phyloP scores from a whole-genome alignment of 2,797 vertebrate genomes.

The Notolabrus celidotus region DNA sequence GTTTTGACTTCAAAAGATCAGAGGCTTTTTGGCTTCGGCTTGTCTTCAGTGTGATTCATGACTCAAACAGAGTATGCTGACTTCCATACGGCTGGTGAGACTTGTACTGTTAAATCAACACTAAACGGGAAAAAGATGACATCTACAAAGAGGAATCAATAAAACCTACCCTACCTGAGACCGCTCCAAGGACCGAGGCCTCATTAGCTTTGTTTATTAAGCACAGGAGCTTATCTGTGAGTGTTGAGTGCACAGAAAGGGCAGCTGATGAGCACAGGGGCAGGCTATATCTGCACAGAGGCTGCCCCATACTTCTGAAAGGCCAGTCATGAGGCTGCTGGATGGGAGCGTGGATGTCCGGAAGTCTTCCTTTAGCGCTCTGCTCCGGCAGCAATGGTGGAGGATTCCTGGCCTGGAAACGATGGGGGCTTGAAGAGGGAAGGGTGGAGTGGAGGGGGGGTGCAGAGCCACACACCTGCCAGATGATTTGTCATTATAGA shows the following conservation, averaged over 20 bases:
- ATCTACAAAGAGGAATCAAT: constrained; percentile 54
- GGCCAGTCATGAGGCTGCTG: constrained; percentile 57
- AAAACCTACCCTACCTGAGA: constrained; percentile 28
- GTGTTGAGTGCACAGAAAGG: constrained; percentile 40
- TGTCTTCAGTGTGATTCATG: constrained; percentile 40
- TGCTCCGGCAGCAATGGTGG: constrained; percentile 73
- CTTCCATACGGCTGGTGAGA: constrained; percentile 33
- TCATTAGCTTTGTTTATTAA: constrained; percentile 67
- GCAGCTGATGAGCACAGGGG: constrained; percentile 37
- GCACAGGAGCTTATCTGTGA: constrained; percentile 18
- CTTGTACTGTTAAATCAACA: constrained; percentile 30
- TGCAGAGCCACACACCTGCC: constrained; percentile 86
- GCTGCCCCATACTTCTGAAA: constrained; percentile 40
- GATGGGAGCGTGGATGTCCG: constrained; percentile 64
- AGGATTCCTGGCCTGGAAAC: constrained; percentile 74
- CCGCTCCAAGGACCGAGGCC: constrained; percentile 50
- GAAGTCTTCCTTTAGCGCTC: constrained; percentile 85
- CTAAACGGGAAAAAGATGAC: constrained; percentile 8
- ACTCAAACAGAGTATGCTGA: constrained; percentile 29
- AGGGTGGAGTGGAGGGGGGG: constrained; percentile 43
- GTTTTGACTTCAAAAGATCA: constrained; percentile 57
- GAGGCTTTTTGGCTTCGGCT: constrained; percentile 38
- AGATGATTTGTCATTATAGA: constrained; percentile 90
- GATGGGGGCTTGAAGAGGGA: constrained; percentile 45
- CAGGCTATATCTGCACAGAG: constrained; percentile 44